Conservation (phyloP, 2,888 invertebrate genomes). For the Orthosia cruda region DNA sequence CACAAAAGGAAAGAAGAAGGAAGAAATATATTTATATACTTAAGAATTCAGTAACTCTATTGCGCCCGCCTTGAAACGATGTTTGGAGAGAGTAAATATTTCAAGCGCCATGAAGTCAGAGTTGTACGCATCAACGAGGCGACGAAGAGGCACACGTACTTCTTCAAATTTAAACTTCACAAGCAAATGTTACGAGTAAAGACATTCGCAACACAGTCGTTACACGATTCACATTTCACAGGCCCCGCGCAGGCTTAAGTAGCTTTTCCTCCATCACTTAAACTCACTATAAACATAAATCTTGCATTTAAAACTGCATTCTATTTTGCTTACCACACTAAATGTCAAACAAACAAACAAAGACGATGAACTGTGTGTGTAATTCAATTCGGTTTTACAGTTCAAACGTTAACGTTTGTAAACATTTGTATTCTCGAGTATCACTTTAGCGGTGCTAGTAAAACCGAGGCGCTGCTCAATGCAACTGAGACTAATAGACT, state of each 20-base stretch:
- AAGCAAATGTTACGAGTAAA: slow-evolving; percentile 14
- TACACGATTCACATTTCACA: slow-evolving; percentile 8
- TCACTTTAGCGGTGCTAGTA: slow-evolving; percentile 77
- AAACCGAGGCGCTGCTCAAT: slow-evolving; percentile 75
- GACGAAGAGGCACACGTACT: too few relatives aligned
- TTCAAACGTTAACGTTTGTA: slow-evolving; percentile 78
- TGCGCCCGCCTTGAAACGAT: too few relatives aligned
- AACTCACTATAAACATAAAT: slow-evolving; percentile 56
- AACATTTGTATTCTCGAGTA: slow-evolving; percentile 74
- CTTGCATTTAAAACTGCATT: slow-evolving; percentile 65
- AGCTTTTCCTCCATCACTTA: slow-evolving; percentile 49
- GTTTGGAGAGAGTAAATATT: too few relatives aligned
- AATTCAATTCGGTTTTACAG: slow-evolving; percentile 80
- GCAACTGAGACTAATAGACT: slow-evolving; percentile 92
- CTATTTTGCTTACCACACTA: slow-evolving; percentile 64
- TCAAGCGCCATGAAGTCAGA: too few relatives aligned
- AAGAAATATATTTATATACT: too few relatives aligned
- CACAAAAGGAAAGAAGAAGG: too few relatives aligned
- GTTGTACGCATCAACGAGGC: too few relatives aligned
- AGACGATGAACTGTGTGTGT: slow-evolving; percentile 71
- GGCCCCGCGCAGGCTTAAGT: slow-evolving; percentile 8
- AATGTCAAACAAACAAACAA: slow-evolving; percentile 69
- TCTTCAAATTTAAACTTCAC: not conserved
- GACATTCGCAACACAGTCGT: not conserved
- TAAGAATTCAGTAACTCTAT: too few relatives aligned